These are phyloP conservation scores for Trichacis sp. DNA, from an alignment of 2,888 invertebrate species.

Conservation along the genomic window DNA sequence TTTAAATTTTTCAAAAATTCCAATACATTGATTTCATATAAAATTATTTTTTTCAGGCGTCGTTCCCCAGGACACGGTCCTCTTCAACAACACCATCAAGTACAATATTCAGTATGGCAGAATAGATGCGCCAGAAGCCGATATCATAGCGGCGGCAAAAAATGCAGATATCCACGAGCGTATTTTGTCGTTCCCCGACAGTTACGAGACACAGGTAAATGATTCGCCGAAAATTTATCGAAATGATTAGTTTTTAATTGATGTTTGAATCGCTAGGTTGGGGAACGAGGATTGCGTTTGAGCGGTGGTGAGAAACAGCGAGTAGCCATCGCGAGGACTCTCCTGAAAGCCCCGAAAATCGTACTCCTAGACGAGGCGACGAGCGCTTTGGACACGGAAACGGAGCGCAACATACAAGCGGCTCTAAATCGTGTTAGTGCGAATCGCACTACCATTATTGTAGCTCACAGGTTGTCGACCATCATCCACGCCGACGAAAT, in stretches of 20 bases:
- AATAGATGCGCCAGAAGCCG: conserved; percentile 81
- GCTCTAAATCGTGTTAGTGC: conserved; percentile 82
- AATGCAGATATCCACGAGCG: conserved; percentile 94
- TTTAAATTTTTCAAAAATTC: too few species aligned
- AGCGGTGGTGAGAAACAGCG: conserved; percentile 99
- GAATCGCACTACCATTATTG: conserved; percentile 91
- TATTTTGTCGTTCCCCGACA: conserved; percentile 91
- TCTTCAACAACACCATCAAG: conserved; percentile 93
- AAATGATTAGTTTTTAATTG: too few species aligned
- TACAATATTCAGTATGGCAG: conserved; percentile 96
- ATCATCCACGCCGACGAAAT: conserved; percentile 96
- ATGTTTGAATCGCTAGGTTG: too few species aligned
- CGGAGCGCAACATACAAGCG: conserved; percentile 79
- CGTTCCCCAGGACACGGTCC: conserved; percentile 96
- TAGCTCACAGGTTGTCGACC: conserved; percentile 95
- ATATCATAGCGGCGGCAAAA: conserved; percentile 89
- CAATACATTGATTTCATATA: too few species aligned
- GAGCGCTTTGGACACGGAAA: conserved; percentile 94
- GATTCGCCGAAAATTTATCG: neutral
- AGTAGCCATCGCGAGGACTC: conserved; percentile 95
- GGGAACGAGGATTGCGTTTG: conserved; percentile 92
- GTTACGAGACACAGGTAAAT: conserved; percentile 82
- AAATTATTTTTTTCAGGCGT: conserved; percentile 73
- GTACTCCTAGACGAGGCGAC: conserved; percentile 96
- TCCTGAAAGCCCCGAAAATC: conserved; percentile 91